phyloP scores from a whole-genome alignment of 1,140 invertebrate genomes.

The Episyrphus balteatus region DNA sequence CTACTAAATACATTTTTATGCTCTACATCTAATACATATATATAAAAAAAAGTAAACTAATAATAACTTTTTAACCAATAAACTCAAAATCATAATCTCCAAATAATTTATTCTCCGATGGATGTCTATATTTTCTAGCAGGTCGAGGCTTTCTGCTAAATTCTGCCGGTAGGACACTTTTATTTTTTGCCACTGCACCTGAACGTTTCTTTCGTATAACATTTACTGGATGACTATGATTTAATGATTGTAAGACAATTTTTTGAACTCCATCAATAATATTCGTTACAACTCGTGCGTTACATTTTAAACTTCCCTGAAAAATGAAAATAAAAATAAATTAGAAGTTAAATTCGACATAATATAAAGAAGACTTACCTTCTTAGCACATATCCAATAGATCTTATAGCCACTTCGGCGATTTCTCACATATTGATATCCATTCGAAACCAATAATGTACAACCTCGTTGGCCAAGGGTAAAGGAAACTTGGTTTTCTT shows the following conservation, averaged over 20 bases:
- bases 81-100: no score
- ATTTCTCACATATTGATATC: slow-evolving; percentile 29
- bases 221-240: slow-evolving; percentile 27
- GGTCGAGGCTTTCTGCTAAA: no score
- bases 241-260: slow-evolving; percentile 27
- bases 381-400: slow-evolving; percentile 35
- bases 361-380: slow-evolving; percentile 14
- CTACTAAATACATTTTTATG: no score
- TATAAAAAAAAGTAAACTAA: no score
- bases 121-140: no score
- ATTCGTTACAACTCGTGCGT: slow-evolving; percentile 31
- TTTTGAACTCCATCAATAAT: slow-evolving; percentile 29
- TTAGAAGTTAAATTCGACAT: neutral
- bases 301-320: slow-evolving; percentile 35
- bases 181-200: neutral
- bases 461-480: slow-evolving; percentile 28
- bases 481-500: slow-evolving; percentile 23
- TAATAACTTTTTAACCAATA: no score
- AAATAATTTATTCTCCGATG: no score
- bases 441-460: slow-evolving; percentile 22
- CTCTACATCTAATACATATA: no score
- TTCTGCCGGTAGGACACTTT: no score
- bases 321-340: slow-evolving; percentile 1
- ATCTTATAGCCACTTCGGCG: slow-evolving; percentile 27
- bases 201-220: slow-evolving; percentile 23